Percentiles rank a stretch among this genome's conserved stretches.
phyloP scores from a whole-genome alignment of 1,140 invertebrate species.

The Hypothenemus hampei region DNA sequence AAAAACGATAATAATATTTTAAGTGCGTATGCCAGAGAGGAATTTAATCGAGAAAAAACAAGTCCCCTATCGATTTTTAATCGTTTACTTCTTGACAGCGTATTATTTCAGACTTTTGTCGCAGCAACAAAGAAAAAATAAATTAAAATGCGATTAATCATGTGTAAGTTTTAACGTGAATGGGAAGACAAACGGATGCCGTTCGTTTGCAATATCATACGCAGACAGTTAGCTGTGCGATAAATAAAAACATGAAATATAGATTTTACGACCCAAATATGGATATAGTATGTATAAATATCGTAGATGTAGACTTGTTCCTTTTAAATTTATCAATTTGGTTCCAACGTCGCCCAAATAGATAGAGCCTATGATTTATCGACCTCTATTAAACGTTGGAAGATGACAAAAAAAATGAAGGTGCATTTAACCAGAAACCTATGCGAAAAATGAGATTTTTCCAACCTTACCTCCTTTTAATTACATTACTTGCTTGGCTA shows the following conservation, averaged over 20 bases:
- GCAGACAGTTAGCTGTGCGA: constrained; percentile 16
- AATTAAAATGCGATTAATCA: constrained; percentile 37
- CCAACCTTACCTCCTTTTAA: too few species aligned
- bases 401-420: too few species aligned
- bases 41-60: too few species aligned
- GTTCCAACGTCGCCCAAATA: constrained; percentile 22
- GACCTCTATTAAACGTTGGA: too few species aligned
- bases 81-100: constrained; percentile 2
- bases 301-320: constrained; percentile 33
- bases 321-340: constrained; percentile 36
- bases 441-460: too few species aligned
- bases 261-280: constrained; percentile 33
- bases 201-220: constrained; percentile 16
- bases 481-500: too few species aligned
- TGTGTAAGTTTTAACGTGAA: constrained; percentile 31
- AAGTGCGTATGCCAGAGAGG: too few species aligned
- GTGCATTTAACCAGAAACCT: too few species aligned
- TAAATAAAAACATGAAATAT: constrained; percentile 39
- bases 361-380: constrained; percentile 21
- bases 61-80: constrained; percentile 13
- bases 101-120: constrained; percentile 11
- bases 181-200: constrained; percentile 27
- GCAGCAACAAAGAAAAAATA: constrained; percentile 28
- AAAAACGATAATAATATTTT: too few species aligned
- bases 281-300: too few species aligned